Evolutionary conservation across 1,140 invertebrate genomes (phyloP), one percentile per base, ranked within the genome.

Genomic region (Zaprionus ghesquierei): DNA sequence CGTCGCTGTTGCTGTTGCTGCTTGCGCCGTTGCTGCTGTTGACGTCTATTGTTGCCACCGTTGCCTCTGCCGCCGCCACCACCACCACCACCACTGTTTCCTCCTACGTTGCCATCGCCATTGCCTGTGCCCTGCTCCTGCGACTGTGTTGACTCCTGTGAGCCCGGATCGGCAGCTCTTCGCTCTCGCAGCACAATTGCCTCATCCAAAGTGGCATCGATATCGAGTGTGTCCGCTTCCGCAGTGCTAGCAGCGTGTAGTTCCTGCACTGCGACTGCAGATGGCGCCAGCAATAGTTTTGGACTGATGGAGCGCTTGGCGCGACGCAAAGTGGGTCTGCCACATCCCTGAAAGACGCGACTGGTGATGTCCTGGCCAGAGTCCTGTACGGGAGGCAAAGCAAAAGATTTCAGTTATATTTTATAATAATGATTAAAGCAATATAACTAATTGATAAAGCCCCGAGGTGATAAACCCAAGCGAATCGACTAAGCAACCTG

Each of bases 301-400:
- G 90, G 73, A 51, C 46, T 82, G 18, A 90, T 46, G 6, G 84
- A 68, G 20, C 87, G 92, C 69, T 92, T 92, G 49, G 93, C 89
- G 33, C 92, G 92, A n/a, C 95, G 95, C 2, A 97, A 85, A 0
- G 94, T 93, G 1, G 97, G 97, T 61, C 95, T 94, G 0, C 97
- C 97, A 89, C 97, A 98, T 6, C 95, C 95, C 15, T 94, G 93
- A 92, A 97, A 98, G 58, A 98, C 97, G 89, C 96, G 95, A 81
- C 96, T 94, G 0, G 97, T 96, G 29, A 97, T 95, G 64, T 97
- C 95, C 25, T 94, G 93, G 58, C 97, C 97, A 89, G 95, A 97
- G 91, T 99, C 98, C 93, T 97, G 95, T 5, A 4, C 44, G n/a
- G 2, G 35, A 41, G n/a, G n/a, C n/a, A n/a, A n/a, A n/a, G n/a